A percentile compares a stretch with the other conserved stretches of the same genome.
These are phyloP conservation scores for Pomacea canaliculata DNA, from an alignment of 2,888 invertebrate species.

Conservation along the genomic window DNA sequence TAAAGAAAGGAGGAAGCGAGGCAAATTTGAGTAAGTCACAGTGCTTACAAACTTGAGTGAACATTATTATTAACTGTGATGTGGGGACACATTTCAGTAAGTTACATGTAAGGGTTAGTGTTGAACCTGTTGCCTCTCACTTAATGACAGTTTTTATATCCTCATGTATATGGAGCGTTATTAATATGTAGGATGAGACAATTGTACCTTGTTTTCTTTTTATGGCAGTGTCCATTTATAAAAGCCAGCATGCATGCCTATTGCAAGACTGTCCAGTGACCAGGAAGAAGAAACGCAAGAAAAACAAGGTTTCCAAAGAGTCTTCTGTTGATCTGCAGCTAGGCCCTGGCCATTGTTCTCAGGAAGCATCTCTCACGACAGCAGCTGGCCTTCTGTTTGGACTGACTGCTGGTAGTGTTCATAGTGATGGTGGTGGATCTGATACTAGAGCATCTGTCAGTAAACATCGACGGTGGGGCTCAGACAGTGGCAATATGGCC, in stretches of 20 bases:
- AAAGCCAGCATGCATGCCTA: no score
- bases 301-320: constrained; percentile 10
- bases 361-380: neutral
- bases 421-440: neutral
- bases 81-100: neutral
- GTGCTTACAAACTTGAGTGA: neutral
- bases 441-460: neutral
- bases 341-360: neutral
- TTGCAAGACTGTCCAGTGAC: neutral
- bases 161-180: neutral
- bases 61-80: neutral
- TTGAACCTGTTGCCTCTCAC: no score
- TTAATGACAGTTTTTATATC: no score
- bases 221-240: no score
- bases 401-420: neutral
- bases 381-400: constrained; percentile 6
- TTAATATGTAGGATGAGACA: neutral
- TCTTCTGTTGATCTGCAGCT: neutral
- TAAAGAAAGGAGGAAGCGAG: constrained; percentile 20
- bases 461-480: constrained; percentile 17
- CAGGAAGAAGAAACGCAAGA: constrained; percentile 26
- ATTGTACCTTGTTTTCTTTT: neutral
- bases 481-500: constrained; percentile 9
- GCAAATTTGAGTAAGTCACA: neutral
- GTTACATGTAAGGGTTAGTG: no score